Evolutionary conservation across 2,113 vertebrate species (phyloP), one percentile per base, ranked within the genome.

Genomic region (Mystacornis crossleyi): DNA sequence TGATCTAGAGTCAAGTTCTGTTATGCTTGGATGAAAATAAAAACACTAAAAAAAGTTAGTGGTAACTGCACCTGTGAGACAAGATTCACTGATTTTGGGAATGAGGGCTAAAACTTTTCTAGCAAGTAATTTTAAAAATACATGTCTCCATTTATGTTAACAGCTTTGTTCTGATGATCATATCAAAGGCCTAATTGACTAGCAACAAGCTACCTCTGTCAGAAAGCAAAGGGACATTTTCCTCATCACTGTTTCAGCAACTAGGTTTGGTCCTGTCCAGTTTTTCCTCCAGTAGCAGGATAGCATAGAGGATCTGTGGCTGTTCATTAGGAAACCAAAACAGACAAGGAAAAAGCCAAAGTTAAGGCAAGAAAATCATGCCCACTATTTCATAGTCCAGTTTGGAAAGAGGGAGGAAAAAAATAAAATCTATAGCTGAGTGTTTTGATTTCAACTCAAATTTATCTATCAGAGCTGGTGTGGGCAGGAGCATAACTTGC

Each of bases 11-110:
- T 97, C 97, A 96, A 97, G 91, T 96, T 97, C 93, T 60, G 96
- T 96, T 98, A 96, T 96, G 97, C 94, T 97, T 95, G 96, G 93
- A 91, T 96, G 97, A 97, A 98, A 97, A 97, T 86, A 97, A 97
- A 96, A 97, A 97, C 89, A 95, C 77, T 91, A 19, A 94, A 96
- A 96, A 97, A 94, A 73, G 25, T 40, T 73, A 2, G 24, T 94
- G 85, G 93, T 94, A 94, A 97, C 96, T 97, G 97, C 96, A 97
- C 94, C 96, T 97, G 97, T 81, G 95, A 97, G 97, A 96, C 97
- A 96, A 92, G 69, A 95, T 93, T 92, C 96, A 95, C 93, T 91
- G 40, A 38, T 97, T 89, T 94, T 18, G 48, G 93, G 94, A 95
- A 90, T 90, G 83, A 86, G 77, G 58, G 65, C 74, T 93, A 81